These are phyloP conservation scores for Andrena chrysosceles DNA, from an alignment of 2,888 invertebrate genomes.

Conservation along the genomic window DNA sequence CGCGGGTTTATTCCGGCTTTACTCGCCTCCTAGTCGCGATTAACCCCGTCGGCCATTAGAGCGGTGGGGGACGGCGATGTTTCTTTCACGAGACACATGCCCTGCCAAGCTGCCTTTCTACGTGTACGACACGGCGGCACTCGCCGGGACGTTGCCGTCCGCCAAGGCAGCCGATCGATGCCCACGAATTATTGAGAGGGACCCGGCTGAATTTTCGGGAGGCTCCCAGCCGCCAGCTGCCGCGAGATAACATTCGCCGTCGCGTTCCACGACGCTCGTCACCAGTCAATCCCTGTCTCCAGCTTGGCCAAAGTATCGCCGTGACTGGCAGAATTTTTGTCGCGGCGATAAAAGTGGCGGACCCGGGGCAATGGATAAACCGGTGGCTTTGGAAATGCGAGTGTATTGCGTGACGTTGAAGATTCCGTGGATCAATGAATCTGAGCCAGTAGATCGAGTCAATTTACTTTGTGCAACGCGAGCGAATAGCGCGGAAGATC, in stretches of 20 bases:
- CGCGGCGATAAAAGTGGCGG: not conserved
- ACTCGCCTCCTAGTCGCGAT: slow-evolving; percentile 67
- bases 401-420: not conserved
- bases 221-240: slow-evolving; percentile 7
- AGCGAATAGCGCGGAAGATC: not conserved
- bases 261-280: slow-evolving; percentile 34
- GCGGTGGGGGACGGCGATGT: slow-evolving; percentile 49
- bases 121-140: slow-evolving; percentile 39
- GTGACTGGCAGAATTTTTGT: not conserved
- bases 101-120: slow-evolving; percentile 59
- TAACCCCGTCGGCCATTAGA: slow-evolving; percentile 66
- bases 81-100: slow-evolving; percentile 70
- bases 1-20: slow-evolving; percentile 65
- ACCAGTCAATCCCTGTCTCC: not conserved
- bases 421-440: not conserved
- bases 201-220: slow-evolving; percentile 46
- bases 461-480: not conserved
- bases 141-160: slow-evolving; percentile 13
- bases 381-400: not conserved
- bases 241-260: slow-evolving; percentile 41
- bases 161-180: slow-evolving; percentile 59
- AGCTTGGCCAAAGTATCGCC: not conserved
- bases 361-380: not conserved
- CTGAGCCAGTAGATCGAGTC: not conserved
- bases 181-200: slow-evolving; percentile 65